A percentile compares a stretch with the other conserved stretches of the same genome.
phyloP scores from a whole-genome alignment of 2,888 invertebrate species.

The Drepanosiphum platanoidis region DNA sequence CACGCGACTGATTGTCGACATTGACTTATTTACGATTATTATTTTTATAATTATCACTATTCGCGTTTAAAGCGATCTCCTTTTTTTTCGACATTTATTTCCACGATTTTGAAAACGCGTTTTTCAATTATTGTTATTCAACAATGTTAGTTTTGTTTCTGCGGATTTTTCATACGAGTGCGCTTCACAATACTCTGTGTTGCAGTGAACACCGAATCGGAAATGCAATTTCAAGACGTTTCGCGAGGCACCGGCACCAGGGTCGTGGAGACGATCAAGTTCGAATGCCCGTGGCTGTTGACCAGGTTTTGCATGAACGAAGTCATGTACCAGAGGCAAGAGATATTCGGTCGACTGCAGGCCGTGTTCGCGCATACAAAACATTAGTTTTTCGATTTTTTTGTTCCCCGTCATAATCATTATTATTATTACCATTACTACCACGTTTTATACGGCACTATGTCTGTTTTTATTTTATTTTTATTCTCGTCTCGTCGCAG shows the following conservation, averaged over 20 bases:
- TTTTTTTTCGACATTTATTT: too few species aligned
- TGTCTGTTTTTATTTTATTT: not conserved
- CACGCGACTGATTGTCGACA: too few species aligned
- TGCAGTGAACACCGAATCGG: slow-evolving; percentile 74
- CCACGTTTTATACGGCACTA: not conserved
- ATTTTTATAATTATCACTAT: too few species aligned
- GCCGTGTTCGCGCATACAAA: not conserved
- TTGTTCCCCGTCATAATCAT: too few species aligned
- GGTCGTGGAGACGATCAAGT: slow-evolving; percentile 72
- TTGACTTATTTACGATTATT: too few species aligned
- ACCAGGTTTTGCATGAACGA: slow-evolving; percentile 72
- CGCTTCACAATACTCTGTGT: too few species aligned
- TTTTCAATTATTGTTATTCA: too few species aligned
- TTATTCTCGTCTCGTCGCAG: not conserved
- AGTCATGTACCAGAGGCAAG: slow-evolving; percentile 67
- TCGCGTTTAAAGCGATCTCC: too few species aligned
- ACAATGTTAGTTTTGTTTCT: too few species aligned
- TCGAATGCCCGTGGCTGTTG: slow-evolving; percentile 74
- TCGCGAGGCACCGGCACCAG: slow-evolving; percentile 70
- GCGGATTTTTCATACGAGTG: too few species aligned
- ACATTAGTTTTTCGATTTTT: slow-evolving; percentile 6
- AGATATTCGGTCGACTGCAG: slow-evolving; percentile 47
- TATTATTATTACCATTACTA: not conserved
- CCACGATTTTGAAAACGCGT: too few species aligned
- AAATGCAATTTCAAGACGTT: slow-evolving; percentile 71